Conservation (phyloP, 2,888 invertebrate genomes). For the Tachina lurida region DNA sequence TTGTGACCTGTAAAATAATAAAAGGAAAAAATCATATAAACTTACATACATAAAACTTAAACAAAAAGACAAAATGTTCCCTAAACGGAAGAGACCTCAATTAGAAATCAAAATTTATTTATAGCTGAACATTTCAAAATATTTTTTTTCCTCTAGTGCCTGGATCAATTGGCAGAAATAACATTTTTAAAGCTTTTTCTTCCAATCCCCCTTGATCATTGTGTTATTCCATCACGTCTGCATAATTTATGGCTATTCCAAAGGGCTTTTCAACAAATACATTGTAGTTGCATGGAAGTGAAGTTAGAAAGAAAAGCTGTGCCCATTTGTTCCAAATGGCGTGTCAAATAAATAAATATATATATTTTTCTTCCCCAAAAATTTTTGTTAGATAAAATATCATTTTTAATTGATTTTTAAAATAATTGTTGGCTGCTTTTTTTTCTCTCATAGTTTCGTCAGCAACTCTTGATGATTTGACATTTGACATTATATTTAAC, state of each 20-base stretch:
- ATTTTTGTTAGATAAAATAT: neutral
- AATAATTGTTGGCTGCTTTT: slow-evolving; percentile 23
- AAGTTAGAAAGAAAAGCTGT: slow-evolving; percentile 53
- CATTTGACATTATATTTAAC: slow-evolving; percentile 12
- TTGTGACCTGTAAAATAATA: slow-evolving; percentile 76
- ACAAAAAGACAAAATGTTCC: too few relatives aligned
- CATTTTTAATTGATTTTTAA: neutral
- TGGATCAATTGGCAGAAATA: slow-evolving; percentile 8
- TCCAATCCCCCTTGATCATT: slow-evolving; percentile 46
- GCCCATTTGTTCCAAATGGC: slow-evolving; percentile 60
- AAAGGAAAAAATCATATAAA: slow-evolving; percentile 27
- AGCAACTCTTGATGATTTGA: slow-evolving; percentile 26
- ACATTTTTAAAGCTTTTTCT: slow-evolving; percentile 52
- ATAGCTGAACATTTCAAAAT: slow-evolving; percentile 38
- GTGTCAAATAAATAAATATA: slow-evolving; percentile 58
- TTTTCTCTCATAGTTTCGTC: slow-evolving; percentile 21
- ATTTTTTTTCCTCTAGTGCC: neutral
- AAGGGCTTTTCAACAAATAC: slow-evolving; percentile 54
- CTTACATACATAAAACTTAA: too few relatives aligned
- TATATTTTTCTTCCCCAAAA: slow-evolving; percentile 13
- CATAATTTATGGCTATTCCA: slow-evolving; percentile 58
- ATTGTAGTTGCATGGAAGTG: slow-evolving; percentile 12
- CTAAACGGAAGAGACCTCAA: slow-evolving; percentile 56
- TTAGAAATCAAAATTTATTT: slow-evolving; percentile 58
- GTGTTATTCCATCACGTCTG: slow-evolving; percentile 28